Base-by-base conservation (phyloP, 2,888 invertebrate genomes). In the Drosophila formosana region DNA sequence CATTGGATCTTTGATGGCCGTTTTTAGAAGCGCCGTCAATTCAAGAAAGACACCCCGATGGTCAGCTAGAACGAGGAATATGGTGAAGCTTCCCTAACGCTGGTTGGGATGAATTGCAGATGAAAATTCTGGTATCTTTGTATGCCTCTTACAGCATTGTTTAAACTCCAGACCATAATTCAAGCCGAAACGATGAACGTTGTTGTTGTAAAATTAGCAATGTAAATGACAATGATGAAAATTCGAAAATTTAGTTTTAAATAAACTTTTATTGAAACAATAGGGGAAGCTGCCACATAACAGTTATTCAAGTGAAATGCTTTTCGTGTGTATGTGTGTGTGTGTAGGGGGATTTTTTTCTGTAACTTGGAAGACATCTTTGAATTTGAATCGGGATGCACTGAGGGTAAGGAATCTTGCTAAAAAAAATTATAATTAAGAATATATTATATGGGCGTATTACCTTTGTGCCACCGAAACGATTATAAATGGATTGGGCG, bases 301-400 rank as follows among this genome's bases (percentile, higher is more conserved):
- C 23, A 57, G 47, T 23, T 13, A 32, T 30, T 6, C 2, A 30
- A 30, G 30, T 30, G 2, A 30, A 30, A 30, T 7, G 30, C 30
- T 30, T 2, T 30, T 30, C 30, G 26, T 37, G 51, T 39, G 30
- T 23, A n/a, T 26, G 25, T 26, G 28, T 28, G 46, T 37, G 53
- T 18, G 30, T 30, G 30, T 49, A 32, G 73, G 70, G 74, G 70
- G 66, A 6, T 1, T 3, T 2, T 34, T 30, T 13, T 26, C 7
- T 49, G 9, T 62, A 9, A 50, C 7, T 26, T 34, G 74, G 74
- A 71, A 72, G 70, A 57, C 73, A 57, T 72, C 73, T 53, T 69
- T 18, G 43, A 32, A 39, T 34, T 7, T 58, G 28, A 1, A 73
- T 66, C 34, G 39, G 47, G 60, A 34, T 45, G 45, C 37, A 57